A percentile compares a stretch with the other conserved stretches of the same genome.
Evolutionary conservation across 2,113 vertebrate genomes (phyloP).

Genomic region (Henicopernis longicauda): DNA sequence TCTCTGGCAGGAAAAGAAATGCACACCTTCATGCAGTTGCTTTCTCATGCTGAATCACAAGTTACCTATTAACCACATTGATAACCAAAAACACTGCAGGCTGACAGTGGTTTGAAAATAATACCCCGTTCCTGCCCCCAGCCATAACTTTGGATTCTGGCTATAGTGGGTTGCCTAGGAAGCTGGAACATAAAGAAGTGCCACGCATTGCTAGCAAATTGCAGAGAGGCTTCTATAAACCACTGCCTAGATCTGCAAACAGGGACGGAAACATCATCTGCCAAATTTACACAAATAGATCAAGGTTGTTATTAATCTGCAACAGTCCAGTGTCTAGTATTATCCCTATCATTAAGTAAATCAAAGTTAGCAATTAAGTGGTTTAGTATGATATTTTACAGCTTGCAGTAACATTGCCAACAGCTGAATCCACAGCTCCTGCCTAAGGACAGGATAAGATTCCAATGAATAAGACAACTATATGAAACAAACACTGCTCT

Average conservation of each 20-base stretch:
- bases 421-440: not conserved
- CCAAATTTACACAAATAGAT: not conserved
- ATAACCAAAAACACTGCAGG: not conserved
- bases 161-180: not conserved
- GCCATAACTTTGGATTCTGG: not conserved
- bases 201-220: not conserved
- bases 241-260: not conserved
- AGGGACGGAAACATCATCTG: not conserved
- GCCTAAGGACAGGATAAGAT: too few species aligned
- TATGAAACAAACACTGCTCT: not conserved
- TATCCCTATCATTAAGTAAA: not conserved
- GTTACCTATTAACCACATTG: not conserved
- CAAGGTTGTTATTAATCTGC: not conserved
- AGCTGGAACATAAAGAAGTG: not conserved
- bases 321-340: not conserved
- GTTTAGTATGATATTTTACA: accelerated
- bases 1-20: not conserved
- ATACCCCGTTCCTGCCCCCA: not conserved
- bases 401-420: not conserved
- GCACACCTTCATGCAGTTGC: not conserved
- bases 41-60: not conserved
- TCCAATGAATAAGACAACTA: not conserved
- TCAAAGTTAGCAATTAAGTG: not conserved
- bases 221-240: not conserved
- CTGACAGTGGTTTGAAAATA: not conserved